phyloP scores from a whole-genome alignment of 2,888 invertebrate species.

The Malthinus flaveolus region DNA sequence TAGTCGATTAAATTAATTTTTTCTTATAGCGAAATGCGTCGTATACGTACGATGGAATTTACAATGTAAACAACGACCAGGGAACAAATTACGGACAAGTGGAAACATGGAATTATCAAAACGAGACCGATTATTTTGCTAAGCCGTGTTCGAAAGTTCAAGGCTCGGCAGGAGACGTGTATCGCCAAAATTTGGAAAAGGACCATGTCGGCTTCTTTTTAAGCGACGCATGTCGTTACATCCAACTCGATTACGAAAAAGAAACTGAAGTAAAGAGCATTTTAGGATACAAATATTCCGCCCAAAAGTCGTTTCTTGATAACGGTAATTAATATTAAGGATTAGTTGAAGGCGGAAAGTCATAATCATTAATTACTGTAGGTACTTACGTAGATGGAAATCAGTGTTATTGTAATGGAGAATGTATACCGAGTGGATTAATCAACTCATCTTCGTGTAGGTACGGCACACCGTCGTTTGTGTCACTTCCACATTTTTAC shows the following conservation, averaged over 20 bases:
- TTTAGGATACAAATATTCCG: slow-evolving; percentile 66
- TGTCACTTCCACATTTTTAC: slow-evolving; percentile 80
- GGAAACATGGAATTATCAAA: slow-evolving; percentile 71
- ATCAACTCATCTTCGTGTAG: slow-evolving; percentile 74
- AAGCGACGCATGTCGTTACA: slow-evolving; percentile 74
- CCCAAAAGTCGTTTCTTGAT: slow-evolving; percentile 66
- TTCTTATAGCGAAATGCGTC: slow-evolving; percentile 77
- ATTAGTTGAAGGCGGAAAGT: no score
- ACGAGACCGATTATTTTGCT: slow-evolving; percentile 36
- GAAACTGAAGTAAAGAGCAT: slow-evolving; percentile 64
- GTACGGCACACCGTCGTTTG: slow-evolving; percentile 75
- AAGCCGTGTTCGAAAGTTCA: neutral
- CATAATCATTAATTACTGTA: slow-evolving; percentile 40
- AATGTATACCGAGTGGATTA: slow-evolving; percentile 69
- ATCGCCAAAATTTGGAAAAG: neutral
- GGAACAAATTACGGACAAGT: slow-evolving; percentile 70
- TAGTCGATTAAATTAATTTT: no score
- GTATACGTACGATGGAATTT: slow-evolving; percentile 70
- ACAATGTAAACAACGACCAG: slow-evolving; percentile 75
- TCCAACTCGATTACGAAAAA: slow-evolving; percentile 64
- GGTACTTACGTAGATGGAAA: slow-evolving; percentile 61
- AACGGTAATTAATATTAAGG: slow-evolving; percentile 57
- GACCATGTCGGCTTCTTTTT: slow-evolving; percentile 64
- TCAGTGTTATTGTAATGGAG: slow-evolving; percentile 70
- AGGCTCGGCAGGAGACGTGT: neutral